A percentile compares a stretch with the other conserved stretches of the same genome.
These are phyloP conservation scores for Danio albolineatus DNA, from an alignment of 2,797 vertebrate genomes.

Conservation along the genomic window DNA sequence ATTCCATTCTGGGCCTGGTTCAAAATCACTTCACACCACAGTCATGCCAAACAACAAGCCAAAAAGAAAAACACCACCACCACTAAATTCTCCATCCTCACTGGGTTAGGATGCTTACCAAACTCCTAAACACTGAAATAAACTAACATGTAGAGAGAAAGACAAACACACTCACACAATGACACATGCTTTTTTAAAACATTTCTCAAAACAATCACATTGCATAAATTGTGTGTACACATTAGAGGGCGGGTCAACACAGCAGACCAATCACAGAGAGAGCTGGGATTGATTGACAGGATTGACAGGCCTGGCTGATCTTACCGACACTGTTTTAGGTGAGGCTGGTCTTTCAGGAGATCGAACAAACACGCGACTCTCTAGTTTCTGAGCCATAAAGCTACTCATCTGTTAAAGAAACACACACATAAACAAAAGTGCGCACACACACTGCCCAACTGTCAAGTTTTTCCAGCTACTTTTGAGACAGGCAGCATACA, in stretches of 20 bases:
- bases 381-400: slow-evolving; percentile 88
- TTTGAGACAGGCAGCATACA: neutral
- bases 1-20: slow-evolving; percentile 25
- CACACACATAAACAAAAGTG: slow-evolving; percentile 68
- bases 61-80: slow-evolving; percentile 65
- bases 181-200: slow-evolving; percentile 50
- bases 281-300: slow-evolving; percentile 51
- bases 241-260: slow-evolving; percentile 42
- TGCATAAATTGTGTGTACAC: no score
- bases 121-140: neutral
- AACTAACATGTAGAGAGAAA: slow-evolving; percentile 24
- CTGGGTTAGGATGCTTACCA: neutral
- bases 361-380: slow-evolving; percentile 85
- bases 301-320: slow-evolving; percentile 68
- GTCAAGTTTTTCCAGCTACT: slow-evolving; percentile 22
- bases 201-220: slow-evolving; percentile 39
- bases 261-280: slow-evolving; percentile 63
- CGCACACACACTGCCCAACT: slow-evolving; percentile 41
- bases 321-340: slow-evolving; percentile 85
- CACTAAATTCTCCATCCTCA: slow-evolving; percentile 33
- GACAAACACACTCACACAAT: slow-evolving; percentile 26
- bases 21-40: slow-evolving; percentile 45
- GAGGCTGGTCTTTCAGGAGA: slow-evolving; percentile 81
- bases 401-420: slow-evolving; percentile 85
- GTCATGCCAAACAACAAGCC: slow-evolving; percentile 68